Percentiles rank a stretch among this genome's conserved stretches.
These are phyloP conservation scores for Calidris pygmaea DNA, from an alignment of 2,113 vertebrate genomes.

Conservation along the genomic window DNA sequence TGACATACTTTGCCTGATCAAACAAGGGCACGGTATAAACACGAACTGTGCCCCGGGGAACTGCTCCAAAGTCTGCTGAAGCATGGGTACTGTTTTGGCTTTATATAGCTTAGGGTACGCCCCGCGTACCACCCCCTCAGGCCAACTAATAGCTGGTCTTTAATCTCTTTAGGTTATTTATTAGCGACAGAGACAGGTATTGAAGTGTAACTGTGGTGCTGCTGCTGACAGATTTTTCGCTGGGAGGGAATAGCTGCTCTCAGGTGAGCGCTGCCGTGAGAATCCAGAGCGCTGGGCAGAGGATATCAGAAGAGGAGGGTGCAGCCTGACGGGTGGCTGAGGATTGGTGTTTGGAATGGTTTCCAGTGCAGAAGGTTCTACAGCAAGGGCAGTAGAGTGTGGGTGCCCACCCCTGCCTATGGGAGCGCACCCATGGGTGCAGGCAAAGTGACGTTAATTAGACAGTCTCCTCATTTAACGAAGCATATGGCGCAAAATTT, in stretches of 20 bases:
- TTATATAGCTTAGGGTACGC: neutral
- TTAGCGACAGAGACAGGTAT: neutral
- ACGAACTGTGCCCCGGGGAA: accelerated
- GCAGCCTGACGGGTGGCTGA: neutral
- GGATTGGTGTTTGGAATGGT: neutral
- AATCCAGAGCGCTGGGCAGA: neutral
- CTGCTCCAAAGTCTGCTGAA: neutral
- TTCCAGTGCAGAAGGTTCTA: neutral
- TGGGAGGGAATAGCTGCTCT: neutral
- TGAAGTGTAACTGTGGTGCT: neutral
- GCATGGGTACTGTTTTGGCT: neutral
- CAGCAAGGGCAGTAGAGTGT: neutral
- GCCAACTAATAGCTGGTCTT: neutral
- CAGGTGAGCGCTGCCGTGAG: neutral
- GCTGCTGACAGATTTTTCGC: neutral
- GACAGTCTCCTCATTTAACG: neutral
- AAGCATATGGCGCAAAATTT: neutral
- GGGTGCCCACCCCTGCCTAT: neutral
- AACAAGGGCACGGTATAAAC: neutral
- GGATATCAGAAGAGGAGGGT: neutral
- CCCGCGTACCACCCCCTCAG: neutral
- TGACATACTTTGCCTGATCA: neutral
- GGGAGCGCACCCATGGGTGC: neutral
- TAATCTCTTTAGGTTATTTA: neutral
- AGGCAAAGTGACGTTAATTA: neutral